These are phyloP conservation scores for Daktulosphaira vitifoliae DNA, from an alignment of 1,140 invertebrate species.

Conservation along the genomic window DNA sequence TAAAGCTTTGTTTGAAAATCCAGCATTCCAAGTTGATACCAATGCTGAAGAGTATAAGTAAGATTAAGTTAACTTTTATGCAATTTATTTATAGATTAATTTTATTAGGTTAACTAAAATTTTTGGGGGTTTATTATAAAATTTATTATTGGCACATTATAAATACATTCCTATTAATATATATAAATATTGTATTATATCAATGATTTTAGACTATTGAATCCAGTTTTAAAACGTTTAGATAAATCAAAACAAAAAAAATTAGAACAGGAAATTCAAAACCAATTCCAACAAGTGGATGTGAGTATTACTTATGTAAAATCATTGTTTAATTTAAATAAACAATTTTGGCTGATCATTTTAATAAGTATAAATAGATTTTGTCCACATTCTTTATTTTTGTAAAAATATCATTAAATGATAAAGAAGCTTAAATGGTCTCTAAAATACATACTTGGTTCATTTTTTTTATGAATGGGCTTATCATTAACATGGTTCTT, in stretches of 20 bases:
- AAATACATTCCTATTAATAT: too few species aligned
- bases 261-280: slow-evolving; percentile 44
- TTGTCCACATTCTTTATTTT: too few species aligned
- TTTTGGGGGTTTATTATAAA: not conserved
- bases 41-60: slow-evolving; percentile 69
- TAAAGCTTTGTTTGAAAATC: slow-evolving; percentile 79
- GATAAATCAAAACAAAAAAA: slow-evolving; percentile 58
- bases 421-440: too few species aligned
- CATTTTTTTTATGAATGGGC: too few species aligned
- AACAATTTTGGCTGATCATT: not conserved
- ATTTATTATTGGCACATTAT: slow-evolving; percentile 15
- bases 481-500: too few species aligned
- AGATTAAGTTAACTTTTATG: not conserved
- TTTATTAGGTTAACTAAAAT: not conserved
- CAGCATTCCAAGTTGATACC: slow-evolving; percentile 88
- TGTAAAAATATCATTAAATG: too few species aligned
- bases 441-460: too few species aligned
- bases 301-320: slow-evolving; percentile 41
- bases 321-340: too few species aligned
- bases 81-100: not conserved
- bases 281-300: slow-evolving; percentile 49
- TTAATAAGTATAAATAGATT: not conserved
- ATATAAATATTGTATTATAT: too few species aligned
- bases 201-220: slow-evolving; percentile 56
- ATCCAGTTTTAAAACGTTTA: slow-evolving; percentile 77